A percentile compares a stretch with the other conserved stretches of the same genome.
These are phyloP conservation scores for Daboia siamensis DNA, from an alignment of 2,113 vertebrate species.

Conservation along the genomic window DNA sequence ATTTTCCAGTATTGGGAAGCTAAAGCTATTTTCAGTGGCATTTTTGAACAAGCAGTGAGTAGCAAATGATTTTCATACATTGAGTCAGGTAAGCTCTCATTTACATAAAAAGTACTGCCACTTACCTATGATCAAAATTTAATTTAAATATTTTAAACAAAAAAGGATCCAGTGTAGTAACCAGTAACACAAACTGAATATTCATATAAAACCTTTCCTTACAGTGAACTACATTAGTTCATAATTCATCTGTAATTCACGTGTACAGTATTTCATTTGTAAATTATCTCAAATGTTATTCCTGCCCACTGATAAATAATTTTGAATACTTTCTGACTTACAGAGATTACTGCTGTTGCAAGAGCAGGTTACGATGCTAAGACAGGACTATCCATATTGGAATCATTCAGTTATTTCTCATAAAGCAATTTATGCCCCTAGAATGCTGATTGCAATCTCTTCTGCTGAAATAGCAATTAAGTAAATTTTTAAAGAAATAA, in stretches of 20 bases:
- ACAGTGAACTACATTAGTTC: not conserved
- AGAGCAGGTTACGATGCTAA: not conserved
- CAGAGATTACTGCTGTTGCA: not conserved
- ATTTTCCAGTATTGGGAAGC: not conserved
- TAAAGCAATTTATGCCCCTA: not conserved
- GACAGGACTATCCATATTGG: not conserved
- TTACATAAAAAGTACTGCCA: not conserved
- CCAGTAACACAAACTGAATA: not conserved
- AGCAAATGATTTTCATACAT: not conserved
- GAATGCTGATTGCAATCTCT: not conserved
- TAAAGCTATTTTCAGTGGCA: not conserved
- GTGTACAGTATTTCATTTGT: not conserved
- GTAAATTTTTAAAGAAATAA: not conserved
- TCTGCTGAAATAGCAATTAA: not conserved
- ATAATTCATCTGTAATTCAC: not conserved
- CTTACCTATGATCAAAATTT: not conserved
- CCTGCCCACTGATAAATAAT: not conserved
- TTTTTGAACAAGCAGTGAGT: not conserved
- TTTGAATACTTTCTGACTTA: not conserved
- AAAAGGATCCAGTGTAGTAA: not conserved
- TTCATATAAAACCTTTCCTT: not conserved
- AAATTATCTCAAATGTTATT: not conserved
- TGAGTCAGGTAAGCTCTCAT: not conserved
- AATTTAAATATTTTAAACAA: not conserved
- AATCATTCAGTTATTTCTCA: not conserved